Evolutionary conservation across 2,888 invertebrate species (phyloP).

Genomic region (Desoria tigrina): DNA sequence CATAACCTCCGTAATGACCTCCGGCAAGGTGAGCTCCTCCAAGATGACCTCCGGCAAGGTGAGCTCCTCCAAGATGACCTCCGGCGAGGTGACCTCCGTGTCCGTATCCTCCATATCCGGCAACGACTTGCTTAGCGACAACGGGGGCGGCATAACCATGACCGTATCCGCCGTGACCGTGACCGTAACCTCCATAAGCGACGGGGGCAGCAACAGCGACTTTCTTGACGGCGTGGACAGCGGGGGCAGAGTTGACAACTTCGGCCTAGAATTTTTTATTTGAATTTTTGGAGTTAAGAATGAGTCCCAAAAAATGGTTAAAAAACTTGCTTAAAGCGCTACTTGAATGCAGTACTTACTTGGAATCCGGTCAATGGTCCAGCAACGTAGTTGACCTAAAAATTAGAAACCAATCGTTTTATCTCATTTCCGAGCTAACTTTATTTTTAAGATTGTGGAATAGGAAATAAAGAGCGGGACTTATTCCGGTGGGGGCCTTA

Average conservation of each 20-base stretch:
- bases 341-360: background rate
- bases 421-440: background rate
- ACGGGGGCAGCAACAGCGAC: conserved; percentile 15
- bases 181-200: conserved; percentile 14
- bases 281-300: too few relatives aligned
- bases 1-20: background rate
- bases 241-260: conserved; percentile 23
- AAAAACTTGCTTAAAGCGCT: too few relatives aligned
- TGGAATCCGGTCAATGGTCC: background rate
- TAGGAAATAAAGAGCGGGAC: too few relatives aligned
- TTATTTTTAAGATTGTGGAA: too few relatives aligned
- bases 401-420: background rate
- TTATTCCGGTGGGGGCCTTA: background rate
- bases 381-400: conserved; percentile 20
- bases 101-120: conserved; percentile 14
- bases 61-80: conserved; percentile 14
- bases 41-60: conserved; percentile 11
- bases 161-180: background rate
- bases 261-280: conserved; percentile 19
- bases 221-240: conserved; percentile 27
- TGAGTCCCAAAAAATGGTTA: too few relatives aligned
- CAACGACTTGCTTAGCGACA: conserved; percentile 18
- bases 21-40: too few relatives aligned
- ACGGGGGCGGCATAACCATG: conserved; percentile 13
- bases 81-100: conserved; percentile 14